Evolutionary conservation across 2,888 invertebrate genomes (phyloP).

Genomic region (Conchocele bisecta): DNA sequence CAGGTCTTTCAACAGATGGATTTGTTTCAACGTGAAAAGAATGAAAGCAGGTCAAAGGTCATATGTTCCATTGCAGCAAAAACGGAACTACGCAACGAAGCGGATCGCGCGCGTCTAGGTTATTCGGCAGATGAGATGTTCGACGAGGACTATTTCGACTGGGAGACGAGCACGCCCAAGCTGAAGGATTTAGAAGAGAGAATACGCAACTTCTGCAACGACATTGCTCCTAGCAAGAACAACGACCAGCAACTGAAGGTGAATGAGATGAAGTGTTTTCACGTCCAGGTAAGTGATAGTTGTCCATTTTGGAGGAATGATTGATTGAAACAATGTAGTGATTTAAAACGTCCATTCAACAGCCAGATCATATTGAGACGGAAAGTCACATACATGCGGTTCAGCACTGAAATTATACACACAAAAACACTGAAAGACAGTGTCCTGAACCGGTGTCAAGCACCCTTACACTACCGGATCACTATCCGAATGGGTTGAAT

Average conservation of each 20-base stretch:
- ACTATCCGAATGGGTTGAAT: no score
- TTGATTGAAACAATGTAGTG: no score
- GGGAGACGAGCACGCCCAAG: conserved; percentile 76
- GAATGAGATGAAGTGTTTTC: conserved; percentile 61
- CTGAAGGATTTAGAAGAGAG: conserved; percentile 69
- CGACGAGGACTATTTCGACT: conserved; percentile 73
- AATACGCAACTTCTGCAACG: conserved; percentile 64
- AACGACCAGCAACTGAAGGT: conserved; percentile 50
- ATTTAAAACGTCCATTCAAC: no score
- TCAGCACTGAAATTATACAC: no score
- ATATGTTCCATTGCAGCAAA: conserved; percentile 61
- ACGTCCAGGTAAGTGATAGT: conserved; percentile 59
- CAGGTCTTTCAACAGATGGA: conserved; percentile 69
- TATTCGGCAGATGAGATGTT: conserved; percentile 49
- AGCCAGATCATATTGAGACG: no score
- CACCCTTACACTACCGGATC: no score
- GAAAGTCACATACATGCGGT: no score
- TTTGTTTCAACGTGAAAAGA: conserved; percentile 62
- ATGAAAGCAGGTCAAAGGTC: conserved; percentile 62
- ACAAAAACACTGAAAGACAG: no score
- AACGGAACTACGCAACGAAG: conserved; percentile 56
- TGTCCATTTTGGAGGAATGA: no score
- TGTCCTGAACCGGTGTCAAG: no score
- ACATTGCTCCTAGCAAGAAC: conserved; percentile 35
- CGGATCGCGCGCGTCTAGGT: conserved; percentile 48